Base-by-base conservation (phyloP, 2,113 vertebrate species). In the Talpa occidentalis region DNA sequence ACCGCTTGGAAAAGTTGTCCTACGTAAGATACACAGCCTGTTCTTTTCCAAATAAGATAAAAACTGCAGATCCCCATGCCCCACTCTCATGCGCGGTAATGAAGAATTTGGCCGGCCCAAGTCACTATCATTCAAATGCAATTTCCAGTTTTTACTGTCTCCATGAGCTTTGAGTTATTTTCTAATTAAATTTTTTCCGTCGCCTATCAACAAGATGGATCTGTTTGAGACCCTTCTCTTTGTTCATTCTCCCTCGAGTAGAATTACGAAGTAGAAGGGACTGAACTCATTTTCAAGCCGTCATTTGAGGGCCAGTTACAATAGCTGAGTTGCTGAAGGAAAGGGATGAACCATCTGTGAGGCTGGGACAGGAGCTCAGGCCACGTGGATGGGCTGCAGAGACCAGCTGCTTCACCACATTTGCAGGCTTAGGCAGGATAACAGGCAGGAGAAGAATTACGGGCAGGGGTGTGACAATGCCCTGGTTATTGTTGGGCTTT, bases 21-120 rank as follows among this genome's bases (percentile, higher is more conserved):
- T 0, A 17, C 0, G 2, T 8, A 30, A 5, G 44, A 11, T 60
- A n/a, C 35, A 16, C 6, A 3, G 19, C 4, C 6, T 3, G 28
- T 37, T 49, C 69, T 76, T 91, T 64, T 70, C 52, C 44, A 56
- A 67, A 19, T 19, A 67, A 32, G 42, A 54, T 10, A 32, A 47
- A 59, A 73, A 82, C 8, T 14, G 32, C 1, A 35, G 26, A 37
- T 73, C 37, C 40, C 22, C 66, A 54, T 12, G 54, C 56, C 83
- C 6, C 21, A 19, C 9, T n/a, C 56, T 22, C 1, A 40, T 54
- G 6, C 1, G 2, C 5, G 28, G 26, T 28, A 16, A 49, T 30
- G 49, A 64, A 22, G 12, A 30, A 40, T 6, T 15, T 26, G 67
- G 67, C 22, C 9, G 6, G 2, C 54, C 44, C 24, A 4, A 64